phyloP scores from a whole-genome alignment of 1,140 invertebrate genomes.

The Myzus persicae region DNA sequence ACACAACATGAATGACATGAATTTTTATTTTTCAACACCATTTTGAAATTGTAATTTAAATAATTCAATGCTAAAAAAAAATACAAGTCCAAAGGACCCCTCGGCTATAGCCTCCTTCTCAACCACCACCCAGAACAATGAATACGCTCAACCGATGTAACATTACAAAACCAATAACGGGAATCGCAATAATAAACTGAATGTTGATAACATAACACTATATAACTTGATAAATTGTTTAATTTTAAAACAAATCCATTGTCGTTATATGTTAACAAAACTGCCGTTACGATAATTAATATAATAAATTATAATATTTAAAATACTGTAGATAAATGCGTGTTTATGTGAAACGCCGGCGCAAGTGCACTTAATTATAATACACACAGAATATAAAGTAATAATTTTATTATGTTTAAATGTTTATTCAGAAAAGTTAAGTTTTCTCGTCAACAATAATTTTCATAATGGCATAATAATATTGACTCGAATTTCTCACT shows the following conservation, averaged over 20 bases:
- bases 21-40: neutral
- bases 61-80: neutral
- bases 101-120: neutral
- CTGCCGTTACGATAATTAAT: neutral
- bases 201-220: too few relatives aligned
- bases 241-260: neutral
- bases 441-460: neutral
- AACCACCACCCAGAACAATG: neutral
- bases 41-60: neutral
- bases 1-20: neutral
- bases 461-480: neutral
- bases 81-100: too few relatives aligned
- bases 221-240: neutral
- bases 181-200: too few relatives aligned
- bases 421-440: neutral
- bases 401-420: neutral
- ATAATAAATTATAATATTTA: neutral
- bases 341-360: neutral
- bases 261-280: neutral
- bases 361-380: neutral
- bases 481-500: neutral
- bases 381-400: neutral
- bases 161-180: too few relatives aligned
- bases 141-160: neutral
- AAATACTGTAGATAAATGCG: neutral